phyloP scores from a whole-genome alignment of 1,140 invertebrate species.

The Heliconius eleuchia region DNA sequence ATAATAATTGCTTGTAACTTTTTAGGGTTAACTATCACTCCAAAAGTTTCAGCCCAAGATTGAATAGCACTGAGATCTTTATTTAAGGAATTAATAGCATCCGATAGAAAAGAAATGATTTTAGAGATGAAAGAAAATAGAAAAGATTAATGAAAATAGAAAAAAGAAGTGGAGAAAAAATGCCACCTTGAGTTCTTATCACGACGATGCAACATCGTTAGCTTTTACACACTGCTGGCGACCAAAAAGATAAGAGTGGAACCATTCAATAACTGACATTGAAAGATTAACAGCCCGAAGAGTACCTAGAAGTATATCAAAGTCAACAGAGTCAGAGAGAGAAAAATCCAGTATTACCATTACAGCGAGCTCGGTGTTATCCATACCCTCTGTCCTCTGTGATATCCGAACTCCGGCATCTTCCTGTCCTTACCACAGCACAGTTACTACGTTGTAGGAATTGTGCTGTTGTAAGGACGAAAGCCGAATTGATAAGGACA shows the following conservation, averaged over 20 bases:
- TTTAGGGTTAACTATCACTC: background rate
- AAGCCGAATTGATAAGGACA: background rate
- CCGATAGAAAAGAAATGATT: no score
- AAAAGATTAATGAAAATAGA: background rate
- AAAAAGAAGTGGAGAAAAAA: background rate
- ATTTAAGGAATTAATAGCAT: no score
- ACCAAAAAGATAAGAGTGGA: background rate
- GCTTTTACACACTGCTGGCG: background rate
- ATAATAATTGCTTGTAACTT: background rate
- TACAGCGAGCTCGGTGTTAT: no score
- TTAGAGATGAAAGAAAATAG: background rate
- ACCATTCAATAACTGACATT: background rate
- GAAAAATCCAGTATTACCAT: background rate
- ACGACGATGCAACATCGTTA: background rate
- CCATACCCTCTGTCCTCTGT: no score
- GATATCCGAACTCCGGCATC: no score
- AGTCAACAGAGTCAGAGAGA: background rate
- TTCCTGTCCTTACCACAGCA: no score
- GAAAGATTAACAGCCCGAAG: background rate
- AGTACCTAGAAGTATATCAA: background rate
- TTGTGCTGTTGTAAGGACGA: background rate
- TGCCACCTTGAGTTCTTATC: background rate
- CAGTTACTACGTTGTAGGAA: background rate
- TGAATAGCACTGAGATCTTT: no score
- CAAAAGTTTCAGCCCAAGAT: background rate